Evolutionary conservation across 2,113 vertebrate species (phyloP).

Genomic region (Crotalus viridis): DNA sequence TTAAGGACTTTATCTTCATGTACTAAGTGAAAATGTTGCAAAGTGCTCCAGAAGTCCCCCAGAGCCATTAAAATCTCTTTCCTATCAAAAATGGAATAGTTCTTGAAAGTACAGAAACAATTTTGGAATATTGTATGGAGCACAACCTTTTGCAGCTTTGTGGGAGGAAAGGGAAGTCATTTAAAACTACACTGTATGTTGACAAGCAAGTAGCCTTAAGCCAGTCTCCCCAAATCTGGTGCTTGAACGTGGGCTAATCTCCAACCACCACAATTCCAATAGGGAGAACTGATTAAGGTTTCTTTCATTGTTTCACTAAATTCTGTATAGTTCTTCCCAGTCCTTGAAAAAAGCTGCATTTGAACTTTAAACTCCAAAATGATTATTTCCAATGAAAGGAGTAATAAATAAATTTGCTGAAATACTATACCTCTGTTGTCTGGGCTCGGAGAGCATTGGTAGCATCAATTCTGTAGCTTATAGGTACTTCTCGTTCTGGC

Average conservation of each 20-base stretch:
- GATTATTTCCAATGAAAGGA: too few species aligned
- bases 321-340: background rate
- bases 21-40: background rate
- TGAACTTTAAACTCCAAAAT: background rate
- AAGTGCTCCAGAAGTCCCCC: background rate
- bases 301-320: background rate
- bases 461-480: slow-evolving; percentile 59
- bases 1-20: background rate
- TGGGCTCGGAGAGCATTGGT: slow-evolving; percentile 61
- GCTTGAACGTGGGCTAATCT: too few species aligned
- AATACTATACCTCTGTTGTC: slow-evolving; percentile 69
- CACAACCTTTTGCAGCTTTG: too few species aligned
- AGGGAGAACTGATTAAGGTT: background rate
- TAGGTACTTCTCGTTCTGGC: slow-evolving; percentile 50
- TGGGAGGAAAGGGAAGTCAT: too few species aligned
- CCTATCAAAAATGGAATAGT: background rate
- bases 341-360: background rate
- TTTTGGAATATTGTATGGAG: background rate
- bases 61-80: background rate
- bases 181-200: background rate
- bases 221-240: background rate
- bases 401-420: background rate
- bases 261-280: background rate
- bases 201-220: background rate
- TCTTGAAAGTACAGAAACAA: background rate